Percentiles rank a stretch among this genome's conserved stretches.
Conservation (phyloP, 2,113 vertebrate species). For the Strix aluco region DNA sequence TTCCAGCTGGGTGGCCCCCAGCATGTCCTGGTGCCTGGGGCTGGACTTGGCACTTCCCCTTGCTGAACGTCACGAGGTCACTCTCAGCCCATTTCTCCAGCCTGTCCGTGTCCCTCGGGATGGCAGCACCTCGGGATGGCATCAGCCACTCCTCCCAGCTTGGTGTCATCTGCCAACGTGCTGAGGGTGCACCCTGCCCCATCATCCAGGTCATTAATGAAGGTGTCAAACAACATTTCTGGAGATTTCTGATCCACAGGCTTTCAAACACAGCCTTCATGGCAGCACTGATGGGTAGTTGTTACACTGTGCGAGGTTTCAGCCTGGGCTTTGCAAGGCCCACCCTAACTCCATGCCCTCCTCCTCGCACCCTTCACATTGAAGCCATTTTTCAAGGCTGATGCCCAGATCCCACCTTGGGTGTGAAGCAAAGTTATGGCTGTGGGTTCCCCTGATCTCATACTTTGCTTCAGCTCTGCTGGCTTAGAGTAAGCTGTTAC, state of each 20-base stretch:
- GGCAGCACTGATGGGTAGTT: background rate
- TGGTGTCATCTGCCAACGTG: background rate
- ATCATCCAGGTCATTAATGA: fast-evolving
- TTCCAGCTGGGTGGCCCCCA: background rate
- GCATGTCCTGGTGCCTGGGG: background rate
- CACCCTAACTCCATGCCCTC: background rate
- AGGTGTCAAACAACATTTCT: background rate
- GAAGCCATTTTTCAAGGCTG: background rate
- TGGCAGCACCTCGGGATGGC: background rate
- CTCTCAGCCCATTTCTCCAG: background rate
- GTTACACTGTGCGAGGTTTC: fast-evolving
- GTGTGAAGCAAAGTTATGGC: fast-evolving
- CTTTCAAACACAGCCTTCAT: background rate
- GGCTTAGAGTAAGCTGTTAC: background rate
- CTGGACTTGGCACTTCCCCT: background rate
- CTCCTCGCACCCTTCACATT: background rate
- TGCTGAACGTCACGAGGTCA: background rate
- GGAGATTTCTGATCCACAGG: background rate
- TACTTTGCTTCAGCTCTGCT: background rate
- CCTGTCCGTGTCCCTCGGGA: background rate
- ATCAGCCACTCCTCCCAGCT: background rate
- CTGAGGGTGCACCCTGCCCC: background rate
- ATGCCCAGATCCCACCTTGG: background rate
- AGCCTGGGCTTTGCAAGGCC: background rate
- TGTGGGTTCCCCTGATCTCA: fast-evolving